Percentiles rank a stretch among this genome's conserved stretches.
Evolutionary conservation across 2,888 invertebrate species (phyloP).

Genomic region (Tipula unca): DNA sequence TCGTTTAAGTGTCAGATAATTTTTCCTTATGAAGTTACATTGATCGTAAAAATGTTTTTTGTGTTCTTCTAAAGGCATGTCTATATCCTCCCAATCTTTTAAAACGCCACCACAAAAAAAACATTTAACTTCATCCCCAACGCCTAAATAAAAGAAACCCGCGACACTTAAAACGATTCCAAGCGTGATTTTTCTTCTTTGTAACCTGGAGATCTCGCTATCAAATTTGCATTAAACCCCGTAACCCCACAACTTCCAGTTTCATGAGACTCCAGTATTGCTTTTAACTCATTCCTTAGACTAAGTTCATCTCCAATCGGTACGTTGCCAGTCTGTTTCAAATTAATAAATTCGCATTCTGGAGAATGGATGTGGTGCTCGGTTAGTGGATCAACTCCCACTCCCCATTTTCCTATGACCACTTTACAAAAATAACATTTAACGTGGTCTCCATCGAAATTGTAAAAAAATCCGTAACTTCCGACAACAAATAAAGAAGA

Average conservation of each 20-base stretch:
- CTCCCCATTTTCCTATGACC: constrained; percentile 64
- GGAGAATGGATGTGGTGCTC: constrained; percentile 69
- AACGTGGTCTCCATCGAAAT: constrained; percentile 59
- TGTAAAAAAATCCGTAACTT: constrained; percentile 73
- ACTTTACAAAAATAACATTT: constrained; percentile 64
- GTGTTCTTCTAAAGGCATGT: constrained; percentile 92
- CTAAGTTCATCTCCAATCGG: constrained; percentile 34
- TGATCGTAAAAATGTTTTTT: neutral
- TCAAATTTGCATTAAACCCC: neutral
- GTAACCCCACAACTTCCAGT: neutral
- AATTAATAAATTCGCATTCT: constrained; percentile 60
- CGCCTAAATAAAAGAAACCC: constrained; percentile 63
- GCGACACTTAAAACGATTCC: constrained; percentile 68
- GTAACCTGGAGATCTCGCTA: constrained; percentile 56
- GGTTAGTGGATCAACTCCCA: constrained; percentile 60
- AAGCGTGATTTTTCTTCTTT: constrained; percentile 44
- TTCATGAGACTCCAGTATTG: constrained; percentile 25
- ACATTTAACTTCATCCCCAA: constrained; percentile 56
- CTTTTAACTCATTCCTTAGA: constrained; percentile 17
- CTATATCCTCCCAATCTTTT: constrained; percentile 77
- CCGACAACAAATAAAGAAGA: too few species aligned
- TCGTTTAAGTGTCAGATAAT: neutral
- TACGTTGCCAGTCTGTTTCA: constrained; percentile 50
- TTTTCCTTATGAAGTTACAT: neutral
- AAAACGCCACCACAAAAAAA: constrained; percentile 83